These are phyloP conservation scores for Micoletzkya japonica DNA, from an alignment of 2,888 invertebrate genomes.

Conservation along the genomic window DNA sequence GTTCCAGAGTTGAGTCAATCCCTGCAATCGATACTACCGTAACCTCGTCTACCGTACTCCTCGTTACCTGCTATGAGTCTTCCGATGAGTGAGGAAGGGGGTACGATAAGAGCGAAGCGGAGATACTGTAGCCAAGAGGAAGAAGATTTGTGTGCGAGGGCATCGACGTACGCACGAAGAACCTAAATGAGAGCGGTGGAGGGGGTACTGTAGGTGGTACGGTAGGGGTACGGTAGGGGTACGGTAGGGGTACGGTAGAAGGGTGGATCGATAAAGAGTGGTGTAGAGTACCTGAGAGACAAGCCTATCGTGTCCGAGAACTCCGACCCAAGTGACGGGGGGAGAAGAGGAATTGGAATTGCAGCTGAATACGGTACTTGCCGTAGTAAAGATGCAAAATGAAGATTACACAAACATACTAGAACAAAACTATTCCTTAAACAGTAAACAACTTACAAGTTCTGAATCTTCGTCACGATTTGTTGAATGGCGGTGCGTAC, in stretches of 20 bases:
- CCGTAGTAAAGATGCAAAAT: background rate
- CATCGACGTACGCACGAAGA: constrained; percentile 59
- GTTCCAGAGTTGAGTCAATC: constrained; percentile 38
- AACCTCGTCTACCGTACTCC: too few species aligned
- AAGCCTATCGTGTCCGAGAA: constrained; percentile 60
- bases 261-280: background rate
- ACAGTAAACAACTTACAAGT: constrained; percentile 49
- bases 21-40: too few species aligned
- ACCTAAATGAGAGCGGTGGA: constrained; percentile 30
- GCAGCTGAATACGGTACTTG: constrained; percentile 50
- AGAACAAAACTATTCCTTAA: background rate
- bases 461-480: constrained; percentile 56
- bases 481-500: constrained; percentile 31
- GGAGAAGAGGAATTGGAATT: constrained; percentile 61
- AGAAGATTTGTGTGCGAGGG: constrained; percentile 58
- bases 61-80: constrained; percentile 41
- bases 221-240: background rate
- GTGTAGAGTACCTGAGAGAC: constrained; percentile 39
- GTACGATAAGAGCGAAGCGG: constrained; percentile 55
- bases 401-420: constrained; percentile 1
- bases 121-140: constrained; percentile 60
- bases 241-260: background rate
- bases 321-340: constrained; percentile 49
- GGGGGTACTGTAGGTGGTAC: background rate
- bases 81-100: constrained; percentile 50